Percentiles rank a stretch among this genome's conserved stretches.
These are phyloP conservation scores for Drosophila phalerata DNA, from an alignment of 2,888 invertebrate species.

Conservation along the genomic window DNA sequence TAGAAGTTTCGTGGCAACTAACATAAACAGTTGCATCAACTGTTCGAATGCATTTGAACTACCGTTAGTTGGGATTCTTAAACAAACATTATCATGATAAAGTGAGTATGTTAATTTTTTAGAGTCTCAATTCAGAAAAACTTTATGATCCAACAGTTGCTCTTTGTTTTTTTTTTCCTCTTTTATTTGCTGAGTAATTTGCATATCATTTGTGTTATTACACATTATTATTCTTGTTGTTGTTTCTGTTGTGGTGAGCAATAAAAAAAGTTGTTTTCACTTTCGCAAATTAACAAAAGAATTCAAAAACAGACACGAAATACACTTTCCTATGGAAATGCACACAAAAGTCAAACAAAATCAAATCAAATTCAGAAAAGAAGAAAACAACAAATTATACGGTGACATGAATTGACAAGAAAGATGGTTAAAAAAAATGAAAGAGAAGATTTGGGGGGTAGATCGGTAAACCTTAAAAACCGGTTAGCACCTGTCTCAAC, in stretches of 20 bases:
- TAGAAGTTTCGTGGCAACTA: constrained; percentile 8
- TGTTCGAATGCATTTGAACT: constrained; percentile 64
- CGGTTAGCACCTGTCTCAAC: constrained; percentile 65
- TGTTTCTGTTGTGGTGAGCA: constrained; percentile 11
- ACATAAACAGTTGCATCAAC: constrained; percentile 53
- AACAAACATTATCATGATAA: constrained; percentile 36
- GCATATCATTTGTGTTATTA: constrained; percentile 58
- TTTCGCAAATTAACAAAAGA: constrained; percentile 72
- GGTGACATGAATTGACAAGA: constrained; percentile 28
- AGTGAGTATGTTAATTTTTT: constrained; percentile 48
- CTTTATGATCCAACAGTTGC: constrained; percentile 49
- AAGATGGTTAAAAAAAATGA: not conserved
- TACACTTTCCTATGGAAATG: constrained; percentile 45
- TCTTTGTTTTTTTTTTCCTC: constrained; percentile 34
- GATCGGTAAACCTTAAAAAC: constrained; percentile 40
- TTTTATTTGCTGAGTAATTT: constrained; percentile 38
- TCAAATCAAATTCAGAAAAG: constrained; percentile 31
- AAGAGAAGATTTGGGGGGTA: not conserved
- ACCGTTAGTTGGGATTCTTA: constrained; percentile 58
- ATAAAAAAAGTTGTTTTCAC: constrained; percentile 71
- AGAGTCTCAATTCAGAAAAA: constrained; percentile 6
- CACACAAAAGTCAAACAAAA: constrained; percentile 30
- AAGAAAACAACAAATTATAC: constrained; percentile 39
- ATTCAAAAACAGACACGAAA: constrained; percentile 27
- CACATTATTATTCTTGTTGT: constrained; percentile 20